phyloP scores from a whole-genome alignment of 1,140 invertebrate genomes.

The Drosophila malerkotliana region DNA sequence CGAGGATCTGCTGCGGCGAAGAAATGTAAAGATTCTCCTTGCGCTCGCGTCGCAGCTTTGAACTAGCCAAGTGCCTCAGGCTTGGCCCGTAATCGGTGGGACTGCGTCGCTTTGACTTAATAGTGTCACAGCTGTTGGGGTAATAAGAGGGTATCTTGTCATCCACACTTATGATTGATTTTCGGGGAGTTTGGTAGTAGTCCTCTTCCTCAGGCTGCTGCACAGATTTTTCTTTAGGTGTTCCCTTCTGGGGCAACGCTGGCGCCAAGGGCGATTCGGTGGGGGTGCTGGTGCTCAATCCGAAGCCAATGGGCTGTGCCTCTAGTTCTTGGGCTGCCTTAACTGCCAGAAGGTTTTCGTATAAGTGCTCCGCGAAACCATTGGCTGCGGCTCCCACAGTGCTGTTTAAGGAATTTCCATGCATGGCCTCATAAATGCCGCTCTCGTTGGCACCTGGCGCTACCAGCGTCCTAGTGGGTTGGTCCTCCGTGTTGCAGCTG shows the following conservation, averaged over 20 bases:
- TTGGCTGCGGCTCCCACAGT: constrained; percentile 25
- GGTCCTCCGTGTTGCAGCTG: constrained; percentile 69
- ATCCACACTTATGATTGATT: constrained; percentile 76
- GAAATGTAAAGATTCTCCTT: constrained; percentile 81
- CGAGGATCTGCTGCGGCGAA: constrained; percentile 77
- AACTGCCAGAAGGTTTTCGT: constrained; percentile 73
- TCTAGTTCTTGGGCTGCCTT: constrained; percentile 77
- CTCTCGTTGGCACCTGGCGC: constrained; percentile 56
- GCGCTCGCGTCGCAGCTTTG: constrained; percentile 64
- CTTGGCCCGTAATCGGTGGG: constrained; percentile 37
- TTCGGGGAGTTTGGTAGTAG: constrained; percentile 78
- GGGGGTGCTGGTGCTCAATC: constrained; percentile 75
- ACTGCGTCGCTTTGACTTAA: constrained; percentile 71
- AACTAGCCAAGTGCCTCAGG: constrained; percentile 64
- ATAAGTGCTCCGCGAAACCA: constrained; percentile 70
- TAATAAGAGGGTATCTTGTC: constrained; percentile 83
- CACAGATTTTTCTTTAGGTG: constrained; percentile 16
- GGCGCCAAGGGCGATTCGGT: constrained; percentile 74
- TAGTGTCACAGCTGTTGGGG: constrained; percentile 78
- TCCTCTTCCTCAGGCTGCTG: constrained; percentile 57
- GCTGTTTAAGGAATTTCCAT: constrained; percentile 40
- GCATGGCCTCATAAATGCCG: constrained; percentile 72
- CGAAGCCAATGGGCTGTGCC: constrained; percentile 28
- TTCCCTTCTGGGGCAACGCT: constrained; percentile 54
- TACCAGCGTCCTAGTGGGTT: constrained; percentile 15